Evolutionary conservation across 2,888 invertebrate species (phyloP), one percentile per base, ranked within the genome.

Genomic region (Tanytarsus gracilentus): DNA sequence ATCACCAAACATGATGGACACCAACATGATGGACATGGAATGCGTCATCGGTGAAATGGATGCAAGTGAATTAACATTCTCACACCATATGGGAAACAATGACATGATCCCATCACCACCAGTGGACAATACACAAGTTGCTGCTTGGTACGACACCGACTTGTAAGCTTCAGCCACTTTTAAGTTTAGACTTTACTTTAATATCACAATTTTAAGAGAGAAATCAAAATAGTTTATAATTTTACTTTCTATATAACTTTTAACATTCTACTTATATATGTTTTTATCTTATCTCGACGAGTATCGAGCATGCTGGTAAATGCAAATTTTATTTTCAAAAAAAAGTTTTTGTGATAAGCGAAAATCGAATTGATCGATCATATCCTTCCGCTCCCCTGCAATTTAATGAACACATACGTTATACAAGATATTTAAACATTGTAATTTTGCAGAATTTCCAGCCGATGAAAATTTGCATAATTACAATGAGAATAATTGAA

Each of bases 51-150:
- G 90, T 64, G 83, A 83, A 64, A 85, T 85, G 65, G 84, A 84
- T 66, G 84, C 86, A 52, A 78, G 78, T 65, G 85, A 85, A 70
- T 76, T 86, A 67, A 85, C 85, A 69, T 91, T 90, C 70, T 90
- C 91, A 71, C 81, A 84, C 69, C 60, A 60, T 33, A 14, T 60
- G 50, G 60, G 60, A 59, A 25, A 18, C 23, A 50, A 60, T 23
- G 49, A 49, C 11, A 59, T 59, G 59, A 82, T 86, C 71, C 82
- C 83, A 63, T 83, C 85, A 68, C 93, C 93, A 62, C 92, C 91
- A 62, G 92, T 91, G 49, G 89, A 90, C 74, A 90, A 91, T 77
- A 88, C 86, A 73, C 91, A 92, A 73, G 88, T 92, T 67, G 92
- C 94, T 65, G 93, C 94, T 68, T 96, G 96, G 52, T 58, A 58